These are phyloP conservation scores for Sepioteuthis lessoniana DNA, from an alignment of 2,888 invertebrate species.

Conservation along the genomic window DNA sequence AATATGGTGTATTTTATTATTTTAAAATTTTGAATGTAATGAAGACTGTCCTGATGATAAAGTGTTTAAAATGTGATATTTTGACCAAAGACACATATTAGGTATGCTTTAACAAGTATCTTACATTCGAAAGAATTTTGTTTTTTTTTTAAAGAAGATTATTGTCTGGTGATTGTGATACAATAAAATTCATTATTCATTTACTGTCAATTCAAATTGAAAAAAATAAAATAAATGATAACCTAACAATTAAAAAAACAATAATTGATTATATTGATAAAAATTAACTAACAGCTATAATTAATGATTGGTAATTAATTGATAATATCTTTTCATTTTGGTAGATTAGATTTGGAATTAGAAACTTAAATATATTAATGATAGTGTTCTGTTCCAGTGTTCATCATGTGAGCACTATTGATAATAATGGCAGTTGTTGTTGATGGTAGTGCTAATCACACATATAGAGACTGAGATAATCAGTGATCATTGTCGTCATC, in stretches of 20 bases:
- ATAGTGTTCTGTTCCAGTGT: neutral
- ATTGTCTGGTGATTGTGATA: too few relatives aligned
- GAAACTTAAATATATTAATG: neutral
- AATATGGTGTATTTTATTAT: too few relatives aligned
- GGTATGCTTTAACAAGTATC: too few relatives aligned
- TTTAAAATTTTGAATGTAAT: too few relatives aligned
- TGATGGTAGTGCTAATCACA: neutral
- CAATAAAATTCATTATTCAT: too few relatives aligned
- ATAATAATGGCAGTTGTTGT: neutral
- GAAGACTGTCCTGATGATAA: too few relatives aligned
- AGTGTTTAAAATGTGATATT: too few relatives aligned
- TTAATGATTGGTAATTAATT: too few relatives aligned
- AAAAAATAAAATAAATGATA: neutral
- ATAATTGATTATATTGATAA: neutral
- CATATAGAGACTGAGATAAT: neutral
- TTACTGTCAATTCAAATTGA: too few relatives aligned
- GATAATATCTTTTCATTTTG: neutral
- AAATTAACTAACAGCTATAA: neutral
- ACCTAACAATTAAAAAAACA: neutral
- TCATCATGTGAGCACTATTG: constrained; percentile 33
- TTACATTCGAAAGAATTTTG: too few relatives aligned
- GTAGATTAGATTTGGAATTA: neutral
- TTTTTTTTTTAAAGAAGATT: too few relatives aligned
- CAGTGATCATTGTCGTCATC: neutral
- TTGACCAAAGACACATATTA: too few relatives aligned